Base-by-base conservation (phyloP, 2,888 invertebrate genomes). In the Oxystoma pomonae region DNA sequence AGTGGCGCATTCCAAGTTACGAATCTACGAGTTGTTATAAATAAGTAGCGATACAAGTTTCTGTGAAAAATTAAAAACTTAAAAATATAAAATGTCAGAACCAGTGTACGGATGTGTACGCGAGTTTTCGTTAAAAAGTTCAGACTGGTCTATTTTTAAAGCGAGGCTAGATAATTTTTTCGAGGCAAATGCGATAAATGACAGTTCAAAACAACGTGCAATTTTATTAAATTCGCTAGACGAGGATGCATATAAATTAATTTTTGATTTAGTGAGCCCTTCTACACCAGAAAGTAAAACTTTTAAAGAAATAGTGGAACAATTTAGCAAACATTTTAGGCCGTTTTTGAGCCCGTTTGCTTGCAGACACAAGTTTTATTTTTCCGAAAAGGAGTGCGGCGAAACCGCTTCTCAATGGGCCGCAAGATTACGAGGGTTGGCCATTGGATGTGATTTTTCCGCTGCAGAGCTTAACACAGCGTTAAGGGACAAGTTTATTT, bases 371-470 rank as follows among this genome's bases (percentile, higher is more conserved):
- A 65, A 69, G 55, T 72, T 71, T 59, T 71, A 68, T 59, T 58
- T 61, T 17, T 59, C 66, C 1, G 65, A 61, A 19, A 70, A 64
- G 61, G 52, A 57, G 1, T 58, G 49, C 20, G 63, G 64, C 7
- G 71, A 72, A 63, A 20, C 61, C 16, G 57, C 65, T 2, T 61
- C 67, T 16, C 66, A 68, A 2, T 71, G 72, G 71, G 67, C 67
- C 17, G 65, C 59, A 12, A 55, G 70, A 16, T 65, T 70, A 5
- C 62, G 67, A 59, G 62, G 63, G 51, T 57, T 67, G 21, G 68
- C 69, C 3, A 63, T 65, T 17, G 35, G 16, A 17, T 72, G 72
- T 58, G 63, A 65, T 17, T 71, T 71, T 57, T 70, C 70, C 2
- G 17, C 57, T 7, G 35, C 3, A 3, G 68, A 67, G 35, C 53